Percentiles rank a stretch among this genome's conserved stretches.
Evolutionary conservation across 2,888 invertebrate species (phyloP).

Genomic region (Deladenus siricidicola): DNA sequence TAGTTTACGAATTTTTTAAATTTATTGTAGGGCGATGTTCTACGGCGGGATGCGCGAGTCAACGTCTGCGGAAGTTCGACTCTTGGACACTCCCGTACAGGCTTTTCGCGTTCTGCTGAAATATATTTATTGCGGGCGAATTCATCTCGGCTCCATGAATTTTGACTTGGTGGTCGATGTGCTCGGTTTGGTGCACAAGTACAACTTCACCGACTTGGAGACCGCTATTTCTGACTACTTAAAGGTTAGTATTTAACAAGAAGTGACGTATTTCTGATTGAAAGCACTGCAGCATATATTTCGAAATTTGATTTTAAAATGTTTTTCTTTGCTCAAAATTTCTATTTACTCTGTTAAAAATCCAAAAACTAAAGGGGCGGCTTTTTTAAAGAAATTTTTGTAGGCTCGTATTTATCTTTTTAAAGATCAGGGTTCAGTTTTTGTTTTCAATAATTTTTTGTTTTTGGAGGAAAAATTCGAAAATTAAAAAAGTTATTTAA

Average conservation of each 20-base stretch:
- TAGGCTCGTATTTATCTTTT: too few relatives aligned
- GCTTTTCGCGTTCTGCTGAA: constrained; percentile 63
- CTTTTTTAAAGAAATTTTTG: too few relatives aligned
- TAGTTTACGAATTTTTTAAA: constrained; percentile 53
- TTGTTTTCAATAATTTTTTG: too few relatives aligned
- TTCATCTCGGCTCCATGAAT: constrained; percentile 58
- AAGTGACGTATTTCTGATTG: too few relatives aligned
- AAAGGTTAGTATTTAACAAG: constrained; percentile 57
- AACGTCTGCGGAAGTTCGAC: constrained; percentile 63
- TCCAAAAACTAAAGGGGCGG: too few relatives aligned
- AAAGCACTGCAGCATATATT: too few relatives aligned
- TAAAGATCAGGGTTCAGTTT: too few relatives aligned
- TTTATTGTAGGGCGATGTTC: constrained; percentile 70
- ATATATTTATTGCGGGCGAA: constrained; percentile 82
- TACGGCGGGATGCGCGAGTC: constrained; percentile 64
- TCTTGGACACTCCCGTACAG: constrained; percentile 34
- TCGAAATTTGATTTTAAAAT: too few relatives aligned
- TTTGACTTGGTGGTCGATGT: constrained; percentile 61
- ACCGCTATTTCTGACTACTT: constrained; percentile 84
- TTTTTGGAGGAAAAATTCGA: background rate
- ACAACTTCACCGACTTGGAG: constrained; percentile 85
- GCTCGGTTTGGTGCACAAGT: constrained; percentile 83
- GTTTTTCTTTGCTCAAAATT: too few relatives aligned
- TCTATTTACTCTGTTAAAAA: too few relatives aligned
- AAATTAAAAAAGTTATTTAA: background rate